A percentile compares a stretch with the other conserved stretches of the same genome.
Conservation (phyloP, 2,888 invertebrate genomes). For the Archips xylosteana region DNA sequence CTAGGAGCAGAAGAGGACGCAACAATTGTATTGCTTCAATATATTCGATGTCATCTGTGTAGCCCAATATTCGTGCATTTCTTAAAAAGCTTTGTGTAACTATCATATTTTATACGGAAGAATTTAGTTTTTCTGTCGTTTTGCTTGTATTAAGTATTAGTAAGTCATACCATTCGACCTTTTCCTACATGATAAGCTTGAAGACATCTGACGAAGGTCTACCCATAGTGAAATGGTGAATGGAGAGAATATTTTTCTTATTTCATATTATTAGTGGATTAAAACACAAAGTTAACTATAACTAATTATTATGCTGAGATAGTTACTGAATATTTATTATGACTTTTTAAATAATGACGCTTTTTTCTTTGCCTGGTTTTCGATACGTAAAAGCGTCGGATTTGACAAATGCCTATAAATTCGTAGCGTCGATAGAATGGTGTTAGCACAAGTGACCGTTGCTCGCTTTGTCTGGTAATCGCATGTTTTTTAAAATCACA, state of each 20-base stretch:
- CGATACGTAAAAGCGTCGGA: not conserved
- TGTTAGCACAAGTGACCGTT: not conserved
- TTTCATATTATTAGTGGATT: not conserved
- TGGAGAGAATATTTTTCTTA: not conserved
- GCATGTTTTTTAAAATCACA: no score
- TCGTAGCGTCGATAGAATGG: not conserved
- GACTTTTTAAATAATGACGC: not conserved
- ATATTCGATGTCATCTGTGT: not conserved
- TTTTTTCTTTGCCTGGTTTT: not conserved
- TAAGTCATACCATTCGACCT: not conserved
- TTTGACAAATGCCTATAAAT: not conserved
- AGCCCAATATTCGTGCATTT: not conserved
- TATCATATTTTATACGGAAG: not conserved
- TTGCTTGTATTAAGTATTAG: conserved; percentile 23
- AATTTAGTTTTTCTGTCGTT: conserved; percentile 7
- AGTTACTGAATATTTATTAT: not conserved
- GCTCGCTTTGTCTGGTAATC: not conserved
- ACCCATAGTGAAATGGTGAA: not conserved
- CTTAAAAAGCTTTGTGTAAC: conserved; percentile 1
- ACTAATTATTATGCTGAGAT: conserved; percentile 2
- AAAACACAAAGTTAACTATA: conserved; percentile 5
- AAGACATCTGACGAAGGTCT: not conserved
- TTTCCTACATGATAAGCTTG: not conserved
- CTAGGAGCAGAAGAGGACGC: no score
- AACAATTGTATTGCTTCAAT: not conserved